Conservation (phyloP, 2,113 vertebrate genomes). For the Poicephalus meyeri region DNA sequence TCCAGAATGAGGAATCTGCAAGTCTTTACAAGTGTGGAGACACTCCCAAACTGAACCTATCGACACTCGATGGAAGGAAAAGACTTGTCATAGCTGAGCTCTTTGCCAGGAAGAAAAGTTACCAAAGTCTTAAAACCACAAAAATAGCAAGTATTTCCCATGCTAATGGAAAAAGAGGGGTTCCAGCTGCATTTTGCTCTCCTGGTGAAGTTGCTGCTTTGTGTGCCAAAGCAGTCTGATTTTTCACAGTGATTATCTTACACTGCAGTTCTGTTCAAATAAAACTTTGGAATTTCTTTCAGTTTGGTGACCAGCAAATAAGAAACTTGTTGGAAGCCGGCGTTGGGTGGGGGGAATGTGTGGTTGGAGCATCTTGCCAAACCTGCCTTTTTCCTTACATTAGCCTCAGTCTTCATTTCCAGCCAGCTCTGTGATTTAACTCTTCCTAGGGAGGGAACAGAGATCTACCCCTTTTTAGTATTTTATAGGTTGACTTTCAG, state of each 20-base stretch:
- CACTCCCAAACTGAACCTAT: background rate
- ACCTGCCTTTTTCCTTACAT: background rate
- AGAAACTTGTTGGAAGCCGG: background rate
- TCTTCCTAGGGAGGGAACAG: background rate
- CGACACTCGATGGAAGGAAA: slow-evolving; percentile 1
- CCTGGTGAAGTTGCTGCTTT: background rate
- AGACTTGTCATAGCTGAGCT: slow-evolving; percentile 34
- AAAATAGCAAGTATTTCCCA: slow-evolving; percentile 36
- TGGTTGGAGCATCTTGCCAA: slow-evolving; percentile 54
- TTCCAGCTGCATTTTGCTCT: slow-evolving; percentile 32
- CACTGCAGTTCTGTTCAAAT: slow-evolving; percentile 6
- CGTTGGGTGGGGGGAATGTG: background rate
- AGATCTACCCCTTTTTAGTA: background rate
- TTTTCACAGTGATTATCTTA: slow-evolving; percentile 51
- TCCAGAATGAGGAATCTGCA: background rate
- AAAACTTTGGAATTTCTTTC: slow-evolving; percentile 65
- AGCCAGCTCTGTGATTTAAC: background rate
- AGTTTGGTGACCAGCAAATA: slow-evolving; percentile 47
- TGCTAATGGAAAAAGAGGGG: slow-evolving; percentile 8
- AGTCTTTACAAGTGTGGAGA: background rate
- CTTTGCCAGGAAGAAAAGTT: slow-evolving; percentile 29
- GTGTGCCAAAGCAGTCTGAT: slow-evolving; percentile 17
- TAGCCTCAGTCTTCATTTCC: background rate
- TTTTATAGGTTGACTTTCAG: background rate
- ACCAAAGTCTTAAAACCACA: slow-evolving; percentile 39